Base-by-base conservation (phyloP, 2,888 invertebrate species). In the Argyresthia albistria region DNA sequence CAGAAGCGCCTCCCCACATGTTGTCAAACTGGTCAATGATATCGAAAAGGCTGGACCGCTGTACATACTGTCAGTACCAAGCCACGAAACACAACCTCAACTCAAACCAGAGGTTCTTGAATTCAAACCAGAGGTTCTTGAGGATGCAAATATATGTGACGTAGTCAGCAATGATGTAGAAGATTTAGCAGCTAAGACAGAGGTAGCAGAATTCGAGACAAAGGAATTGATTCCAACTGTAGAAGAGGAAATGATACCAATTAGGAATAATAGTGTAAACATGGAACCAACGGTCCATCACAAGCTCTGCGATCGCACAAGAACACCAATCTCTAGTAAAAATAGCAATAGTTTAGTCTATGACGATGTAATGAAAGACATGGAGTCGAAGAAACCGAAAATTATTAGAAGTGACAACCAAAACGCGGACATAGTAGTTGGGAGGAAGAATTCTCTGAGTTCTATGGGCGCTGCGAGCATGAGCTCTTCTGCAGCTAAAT, bases 211-310 rank as follows among this genome's bases (percentile, higher is more conserved):
- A 7, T 68, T 70, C 54, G 59, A 53, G 37, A 61, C 60, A 48
- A 69, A 67, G 58, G 70, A 73, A 46, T 54, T 56, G 42, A 53
- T 65, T 25, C 57, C 63, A 42, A 71, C 70, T 59, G 55, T 67
- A 37, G 61, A 58, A 11, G 76, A 75, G 45, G 76, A 78, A 53
- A 56, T 70, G 4, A 78, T 71, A 56, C 68, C 64, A 43, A 58
- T 67, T 51, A 69, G 66, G 55, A 74, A 64, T 58, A 73, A 69
- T 56, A 69, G 67, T 36, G 64, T 78, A 50, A 71, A 63, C 55
- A 77, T 83, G 73, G 86, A 87, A 60, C 86, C 86, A 10, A 65
- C 90, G 43, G 87, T 90, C 0, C 91, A 91, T 67, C 91, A 91
- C 62, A 88, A 91, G 52, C 75, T 91, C 12, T 91, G 91, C 65